Conservation (phyloP, 2,888 invertebrate genomes). For the Eurytoma adleriae region DNA sequence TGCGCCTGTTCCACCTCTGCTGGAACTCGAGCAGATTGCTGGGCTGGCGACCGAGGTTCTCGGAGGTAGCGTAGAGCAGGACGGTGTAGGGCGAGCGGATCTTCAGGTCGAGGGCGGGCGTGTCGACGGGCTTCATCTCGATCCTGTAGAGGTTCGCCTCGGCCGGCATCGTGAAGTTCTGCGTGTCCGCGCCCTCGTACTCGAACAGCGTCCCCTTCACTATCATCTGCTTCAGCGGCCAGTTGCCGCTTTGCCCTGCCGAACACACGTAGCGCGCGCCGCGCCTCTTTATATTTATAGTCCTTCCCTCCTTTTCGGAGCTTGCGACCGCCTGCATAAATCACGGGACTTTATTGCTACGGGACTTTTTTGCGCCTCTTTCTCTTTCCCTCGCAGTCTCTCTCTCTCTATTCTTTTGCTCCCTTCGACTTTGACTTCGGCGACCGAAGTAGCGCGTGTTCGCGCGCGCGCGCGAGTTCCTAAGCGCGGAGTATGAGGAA, state of each 20-base stretch:
- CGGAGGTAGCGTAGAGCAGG: constrained; percentile 72
- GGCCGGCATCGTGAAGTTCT: constrained; percentile 72
- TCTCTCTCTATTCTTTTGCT: too few species aligned
- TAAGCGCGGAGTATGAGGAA: too few species aligned
- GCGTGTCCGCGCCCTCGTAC: constrained; percentile 72
- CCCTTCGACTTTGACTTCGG: not conserved
- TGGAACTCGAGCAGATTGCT: constrained; percentile 69
- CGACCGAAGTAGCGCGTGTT: constrained; percentile 25
- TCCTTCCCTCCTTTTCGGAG: constrained; percentile 1
- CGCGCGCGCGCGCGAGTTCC: not conserved
- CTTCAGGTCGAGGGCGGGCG: constrained; percentile 56
- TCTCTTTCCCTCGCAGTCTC: not conserved
- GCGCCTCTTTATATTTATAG: constrained; percentile 19
- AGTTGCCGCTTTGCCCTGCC: constrained; percentile 58
- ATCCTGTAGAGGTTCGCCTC: constrained; percentile 73
- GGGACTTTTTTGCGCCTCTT: not conserved
- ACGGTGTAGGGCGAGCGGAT: constrained; percentile 68
- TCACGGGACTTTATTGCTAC: constrained; percentile 12
- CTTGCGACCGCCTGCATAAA: constrained; percentile 7
- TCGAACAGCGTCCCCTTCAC: constrained; percentile 72
- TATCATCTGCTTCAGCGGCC: constrained; percentile 73
- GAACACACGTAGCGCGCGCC: not conserved
- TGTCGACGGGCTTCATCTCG: constrained; percentile 69
- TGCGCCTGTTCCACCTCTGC: constrained; percentile 70
- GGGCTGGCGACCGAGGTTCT: constrained; percentile 67